Conservation (phyloP, 2,113 vertebrate species). For the Cricetomys ansorgei region DNA sequence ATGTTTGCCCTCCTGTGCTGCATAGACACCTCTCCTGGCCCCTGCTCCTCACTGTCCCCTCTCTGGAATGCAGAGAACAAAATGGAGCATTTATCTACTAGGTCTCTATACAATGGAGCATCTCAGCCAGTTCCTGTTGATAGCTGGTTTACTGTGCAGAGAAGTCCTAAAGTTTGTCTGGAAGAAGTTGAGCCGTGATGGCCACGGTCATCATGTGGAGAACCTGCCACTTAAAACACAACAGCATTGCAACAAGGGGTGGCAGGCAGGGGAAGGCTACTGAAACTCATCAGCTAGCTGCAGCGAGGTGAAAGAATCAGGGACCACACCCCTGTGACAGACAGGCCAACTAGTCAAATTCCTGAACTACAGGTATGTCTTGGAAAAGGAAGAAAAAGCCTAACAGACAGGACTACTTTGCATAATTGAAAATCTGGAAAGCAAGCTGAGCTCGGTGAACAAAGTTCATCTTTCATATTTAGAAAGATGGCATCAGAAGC, state of each 20-base stretch:
- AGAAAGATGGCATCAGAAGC: too few species aligned
- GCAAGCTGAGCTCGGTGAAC: neutral
- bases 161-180: neutral
- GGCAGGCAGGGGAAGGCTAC: neutral
- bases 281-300: neutral
- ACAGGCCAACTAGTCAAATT: neutral
- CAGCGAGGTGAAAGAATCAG: neutral
- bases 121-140: neutral
- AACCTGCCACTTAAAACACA: neutral
- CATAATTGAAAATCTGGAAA: neutral
- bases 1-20: neutral
- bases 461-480: neutral
- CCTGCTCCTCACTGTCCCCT: neutral
- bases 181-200: neutral
- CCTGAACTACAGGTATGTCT: neutral
- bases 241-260: neutral
- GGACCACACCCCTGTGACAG: neutral
- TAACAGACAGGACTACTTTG: neutral
- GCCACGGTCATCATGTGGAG: neutral
- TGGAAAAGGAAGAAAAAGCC: neutral
- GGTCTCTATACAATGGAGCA: neutral
- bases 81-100: neutral
- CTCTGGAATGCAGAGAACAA: neutral
- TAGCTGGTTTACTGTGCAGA: neutral
- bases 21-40: neutral